Conservation (phyloP, 2,888 invertebrate species). For the Euproctis similis region DNA sequence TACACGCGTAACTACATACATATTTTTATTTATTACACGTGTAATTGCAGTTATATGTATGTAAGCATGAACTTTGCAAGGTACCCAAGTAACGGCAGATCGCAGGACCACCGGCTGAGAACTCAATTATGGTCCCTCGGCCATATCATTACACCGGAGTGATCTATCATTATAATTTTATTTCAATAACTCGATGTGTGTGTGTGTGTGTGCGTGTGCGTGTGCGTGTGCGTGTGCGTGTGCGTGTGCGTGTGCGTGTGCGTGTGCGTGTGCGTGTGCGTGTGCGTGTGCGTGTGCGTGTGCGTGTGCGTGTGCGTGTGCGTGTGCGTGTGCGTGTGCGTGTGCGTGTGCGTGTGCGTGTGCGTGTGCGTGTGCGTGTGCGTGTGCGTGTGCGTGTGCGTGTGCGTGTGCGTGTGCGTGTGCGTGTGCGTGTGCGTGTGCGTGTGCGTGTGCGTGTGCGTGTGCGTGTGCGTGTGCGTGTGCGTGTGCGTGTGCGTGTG, state of each 20-base stretch:
- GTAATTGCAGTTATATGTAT: slow-evolving; percentile 1
- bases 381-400: not conserved
- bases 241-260: slow-evolving; percentile 1
- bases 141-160: no score
- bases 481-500: not conserved
- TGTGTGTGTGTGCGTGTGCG: not conserved
- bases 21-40: slow-evolving; percentile 2
- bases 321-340: not conserved
- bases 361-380: slow-evolving; percentile 1
- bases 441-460: slow-evolving; percentile 1
- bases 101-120: slow-evolving; percentile 8
- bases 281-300: slow-evolving; percentile 1
- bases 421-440: not conserved
- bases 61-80: slow-evolving; percentile 1
- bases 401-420: not conserved
- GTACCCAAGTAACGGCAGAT: slow-evolving; percentile 4
- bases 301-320: slow-evolving; percentile 1
- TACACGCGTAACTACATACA: slow-evolving; percentile 1
- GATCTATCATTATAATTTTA: no score
- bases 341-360: not conserved
- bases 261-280: not conserved
- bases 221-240: not conserved
- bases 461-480: not conserved
- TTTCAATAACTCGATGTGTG: no score
- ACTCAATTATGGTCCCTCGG: slow-evolving; percentile 10